Evolutionary conservation across 2,113 vertebrate genomes (phyloP), one percentile per base, ranked within the genome.

Genomic region (Zosterops borbonicus): DNA sequence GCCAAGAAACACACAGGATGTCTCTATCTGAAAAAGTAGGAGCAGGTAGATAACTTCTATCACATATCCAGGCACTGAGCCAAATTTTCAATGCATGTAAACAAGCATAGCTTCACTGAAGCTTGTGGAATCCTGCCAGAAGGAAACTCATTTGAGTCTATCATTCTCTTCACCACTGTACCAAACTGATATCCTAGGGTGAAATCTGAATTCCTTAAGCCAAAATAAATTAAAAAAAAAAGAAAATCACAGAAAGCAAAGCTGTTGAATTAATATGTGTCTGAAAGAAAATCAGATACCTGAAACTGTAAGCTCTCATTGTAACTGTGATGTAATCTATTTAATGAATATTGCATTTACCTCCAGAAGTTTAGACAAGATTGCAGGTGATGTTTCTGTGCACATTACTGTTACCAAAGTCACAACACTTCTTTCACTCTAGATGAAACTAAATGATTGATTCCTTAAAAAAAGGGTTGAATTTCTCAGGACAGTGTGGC

Each of bases 1-100:
- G 83, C 55, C 68, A 89, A 94, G 52, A 84, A 84, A 68, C 4
- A 22, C 69, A 94, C 89, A 95, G 89, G 94, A 92, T 92, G 81
- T 87, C 52, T 84, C 52, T 79, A 75, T 78, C 65, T 91, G 87
- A 89, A 94, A 94, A 96, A 64, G 39, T 20, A 94, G 74, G 58
- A 95, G 58, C 87, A 95, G 89, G 89, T 95, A 97, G 77, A 89
- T 92, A 89, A 87, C 9, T 83, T 86, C 59, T 90, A 94, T 87
- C 89, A 70, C 77, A 47, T n/a, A 70, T 31, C 16, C 69, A 92
- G 87, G 64, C 83, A 58, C 27, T 16, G 16, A 78, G 83, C 35
- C 92, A 89, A 52, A 64, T 84, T 92, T 79, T 87, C 89, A 82
- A 28, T 87, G 62, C 21, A 1, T 29, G 62, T 87, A 90, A 96